phyloP scores from a whole-genome alignment of 2,797 vertebrate genomes.

The Melanotaenia parkinsoni region DNA sequence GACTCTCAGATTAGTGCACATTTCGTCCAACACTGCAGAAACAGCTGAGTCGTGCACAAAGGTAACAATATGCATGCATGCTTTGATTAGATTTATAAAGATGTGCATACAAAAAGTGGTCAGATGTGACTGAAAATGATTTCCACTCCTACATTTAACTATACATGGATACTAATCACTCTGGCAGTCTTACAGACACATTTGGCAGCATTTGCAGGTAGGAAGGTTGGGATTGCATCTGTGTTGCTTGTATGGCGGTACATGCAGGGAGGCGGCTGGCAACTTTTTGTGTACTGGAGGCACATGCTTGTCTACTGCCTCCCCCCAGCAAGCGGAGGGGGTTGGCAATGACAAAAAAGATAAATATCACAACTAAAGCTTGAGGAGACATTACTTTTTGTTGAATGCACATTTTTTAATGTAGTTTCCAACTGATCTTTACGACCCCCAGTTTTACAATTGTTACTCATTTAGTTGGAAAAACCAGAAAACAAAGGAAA shows the following conservation, averaged over 20 bases:
- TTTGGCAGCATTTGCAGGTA: conserved; percentile 34
- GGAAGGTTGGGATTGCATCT: conserved; percentile 38
- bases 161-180: conserved; percentile 18
- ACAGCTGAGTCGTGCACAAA: neutral
- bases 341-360: conserved; percentile 14
- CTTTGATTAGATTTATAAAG: conserved; percentile 11
- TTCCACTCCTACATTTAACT: conserved; percentile 19
- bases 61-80: neutral
- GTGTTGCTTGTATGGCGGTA: conserved; percentile 22
- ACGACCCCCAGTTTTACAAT: neutral
- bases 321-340: conserved; percentile 5
- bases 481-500: neutral
- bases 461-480: neutral
- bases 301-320: conserved; percentile 14
- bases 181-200: conserved; percentile 13
- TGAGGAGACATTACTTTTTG: neutral
- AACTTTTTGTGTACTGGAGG: conserved; percentile 19
- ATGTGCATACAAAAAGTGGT: conserved; percentile 7
- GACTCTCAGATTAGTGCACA: neutral
- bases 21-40: neutral
- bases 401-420: neutral
- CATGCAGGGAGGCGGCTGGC: conserved; percentile 30
- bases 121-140: conserved; percentile 10
- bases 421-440: neutral
- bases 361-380: neutral